Conservation (phyloP, 2,113 vertebrate species). For the Felis catus region DNA sequence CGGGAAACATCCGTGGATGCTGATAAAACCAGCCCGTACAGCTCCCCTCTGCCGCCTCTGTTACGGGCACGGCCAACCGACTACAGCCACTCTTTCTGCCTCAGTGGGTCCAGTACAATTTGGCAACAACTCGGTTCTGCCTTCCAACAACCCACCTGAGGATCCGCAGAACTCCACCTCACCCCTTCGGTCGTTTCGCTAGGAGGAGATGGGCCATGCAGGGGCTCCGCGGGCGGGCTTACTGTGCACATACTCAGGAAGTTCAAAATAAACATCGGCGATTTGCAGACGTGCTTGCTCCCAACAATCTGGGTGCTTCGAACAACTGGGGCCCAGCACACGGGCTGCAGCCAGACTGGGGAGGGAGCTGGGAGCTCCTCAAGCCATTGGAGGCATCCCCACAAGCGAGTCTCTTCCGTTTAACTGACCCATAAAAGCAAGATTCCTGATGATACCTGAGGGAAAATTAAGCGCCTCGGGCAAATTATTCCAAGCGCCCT, state of each 20-base stretch:
- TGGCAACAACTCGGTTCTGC: neutral
- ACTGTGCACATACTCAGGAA: neutral
- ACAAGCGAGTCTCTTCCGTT: neutral
- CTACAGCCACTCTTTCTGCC: neutral
- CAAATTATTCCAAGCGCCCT: neutral
- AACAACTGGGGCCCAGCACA: neutral
- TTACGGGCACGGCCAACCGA: neutral
- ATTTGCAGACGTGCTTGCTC: neutral
- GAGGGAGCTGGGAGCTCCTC: neutral
- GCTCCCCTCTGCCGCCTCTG: neutral
- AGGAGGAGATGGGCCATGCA: neutral
- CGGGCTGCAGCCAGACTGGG: neutral
- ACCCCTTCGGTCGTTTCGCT: accelerated
- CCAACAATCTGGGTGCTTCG: neutral
- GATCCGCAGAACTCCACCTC: neutral
- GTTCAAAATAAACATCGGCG: neutral
- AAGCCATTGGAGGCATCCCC: neutral
- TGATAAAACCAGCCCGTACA: neutral
- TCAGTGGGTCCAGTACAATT: neutral
- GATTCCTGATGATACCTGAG: neutral
- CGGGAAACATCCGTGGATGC: neutral
- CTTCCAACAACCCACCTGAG: accelerated
- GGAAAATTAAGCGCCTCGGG: neutral
- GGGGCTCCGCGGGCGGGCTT: neutral
- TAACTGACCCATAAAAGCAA: neutral